Evolutionary conservation across 2,888 invertebrate species (phyloP).

Genomic region (Apamea anceps): DNA sequence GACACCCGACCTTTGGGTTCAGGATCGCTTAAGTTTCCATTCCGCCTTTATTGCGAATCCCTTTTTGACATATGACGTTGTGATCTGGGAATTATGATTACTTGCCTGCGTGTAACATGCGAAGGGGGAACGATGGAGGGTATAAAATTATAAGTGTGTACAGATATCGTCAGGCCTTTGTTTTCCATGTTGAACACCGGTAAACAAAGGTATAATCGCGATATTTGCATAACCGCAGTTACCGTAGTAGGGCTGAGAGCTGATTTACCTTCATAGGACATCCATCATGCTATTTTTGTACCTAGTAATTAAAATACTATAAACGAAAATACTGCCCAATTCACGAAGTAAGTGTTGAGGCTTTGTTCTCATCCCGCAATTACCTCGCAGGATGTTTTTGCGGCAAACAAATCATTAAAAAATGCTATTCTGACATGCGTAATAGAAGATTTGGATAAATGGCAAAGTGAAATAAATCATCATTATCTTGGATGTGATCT

Average conservation of each 20-base stretch:
- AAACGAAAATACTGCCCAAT: constrained; percentile 1
- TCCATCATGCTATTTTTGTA: background rate
- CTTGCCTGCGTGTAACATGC: constrained; percentile 35
- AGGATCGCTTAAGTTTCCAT: constrained; percentile 47
- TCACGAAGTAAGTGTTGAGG: background rate
- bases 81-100: constrained; percentile 57
- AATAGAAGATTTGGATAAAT: constrained; percentile 10
- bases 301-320: constrained; percentile 17
- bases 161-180: constrained; percentile 33
- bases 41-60: constrained; percentile 45
- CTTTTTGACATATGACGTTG: constrained; percentile 41
- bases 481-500: background rate
- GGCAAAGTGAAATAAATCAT: constrained; percentile 12
- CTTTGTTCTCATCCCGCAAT: constrained; percentile 42
- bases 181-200: constrained; percentile 20
- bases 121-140: constrained; percentile 20
- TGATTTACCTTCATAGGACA: background rate
- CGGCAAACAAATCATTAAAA: constrained; percentile 37
- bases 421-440: background rate
- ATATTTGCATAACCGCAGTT: constrained; percentile 26
- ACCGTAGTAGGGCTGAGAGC: background rate
- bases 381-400: background rate
- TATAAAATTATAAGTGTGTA: constrained; percentile 22
- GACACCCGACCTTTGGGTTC: constrained; percentile 30
- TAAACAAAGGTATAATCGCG: constrained; percentile 34